Evolutionary conservation across 2,113 vertebrate genomes (phyloP).

Genomic region (Onychostruthus taczanowskii): DNA sequence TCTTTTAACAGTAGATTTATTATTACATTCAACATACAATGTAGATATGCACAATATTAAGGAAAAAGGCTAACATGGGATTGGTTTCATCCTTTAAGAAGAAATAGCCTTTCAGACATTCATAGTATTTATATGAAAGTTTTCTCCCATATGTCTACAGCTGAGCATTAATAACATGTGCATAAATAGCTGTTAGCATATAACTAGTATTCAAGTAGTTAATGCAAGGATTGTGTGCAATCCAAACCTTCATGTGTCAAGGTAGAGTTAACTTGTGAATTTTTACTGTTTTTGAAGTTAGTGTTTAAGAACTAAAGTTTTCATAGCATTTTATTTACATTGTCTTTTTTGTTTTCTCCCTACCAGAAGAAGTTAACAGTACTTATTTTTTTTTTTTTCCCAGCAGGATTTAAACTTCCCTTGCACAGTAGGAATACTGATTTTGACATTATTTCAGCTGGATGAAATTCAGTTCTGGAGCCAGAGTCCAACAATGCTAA

Average conservation of each 20-base stretch:
- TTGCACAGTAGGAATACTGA: neutral
- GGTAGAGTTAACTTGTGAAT: neutral
- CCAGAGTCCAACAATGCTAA: neutral
- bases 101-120: neutral
- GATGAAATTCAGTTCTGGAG: neutral
- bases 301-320: neutral
- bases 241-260: neutral
- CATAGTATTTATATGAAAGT: neutral
- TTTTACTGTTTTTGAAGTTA: neutral
- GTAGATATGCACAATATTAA: neutral
- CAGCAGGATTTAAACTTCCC: neutral
- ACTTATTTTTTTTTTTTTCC: neutral
- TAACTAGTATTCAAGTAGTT: neutral
- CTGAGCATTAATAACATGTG: neutral
- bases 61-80: neutral
- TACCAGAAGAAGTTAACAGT: neutral
- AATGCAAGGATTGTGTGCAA: neutral
- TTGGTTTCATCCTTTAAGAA: neutral
- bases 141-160: neutral
- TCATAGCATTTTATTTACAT: neutral
- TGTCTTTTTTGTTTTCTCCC: neutral
- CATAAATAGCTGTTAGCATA: neutral
- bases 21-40: neutral
- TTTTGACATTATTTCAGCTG: conserved; percentile 19
- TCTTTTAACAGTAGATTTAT: neutral